Evolutionary conservation across 2,113 vertebrate genomes (phyloP), one percentile per base, ranked within the genome.

Genomic region (Corydoras maculifer): DNA sequence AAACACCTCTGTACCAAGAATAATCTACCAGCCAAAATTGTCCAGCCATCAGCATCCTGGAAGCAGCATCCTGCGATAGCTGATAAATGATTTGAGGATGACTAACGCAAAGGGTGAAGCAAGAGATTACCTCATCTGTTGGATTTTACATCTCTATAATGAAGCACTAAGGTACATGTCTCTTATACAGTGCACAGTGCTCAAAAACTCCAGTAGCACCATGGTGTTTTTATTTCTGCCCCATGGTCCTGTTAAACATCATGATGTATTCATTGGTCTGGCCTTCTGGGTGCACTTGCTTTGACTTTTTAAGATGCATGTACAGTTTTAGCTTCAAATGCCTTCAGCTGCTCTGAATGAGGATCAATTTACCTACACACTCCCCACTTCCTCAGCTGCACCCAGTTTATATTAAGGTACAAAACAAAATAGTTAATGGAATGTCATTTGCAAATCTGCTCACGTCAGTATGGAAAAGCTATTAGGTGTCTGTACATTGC

Each of bases 281-380:
- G 31, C 49, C 72, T 61, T 61, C 30, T 55, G 58, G 64, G 58
- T 61, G 25, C 14, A 32, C 29, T 35, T 65, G 43, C 12, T 72
- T 72, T 65, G 18, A 65, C 62, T 72, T 25, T 55, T 60, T 58
- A 67, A 59, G 62, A 64, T 43, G 63, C 11, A 62, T 32, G 58
- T 58, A 4, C 9, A n/a, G 30, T 75, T 49, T 51, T 62, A 53
- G 53, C 59, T 68, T 69, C 55, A 65, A 53, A 58, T 48, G 30
- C 59, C 31, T 70, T 3, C 12, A 11, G 18, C 54, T 10, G 60
- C 65, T 68, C 35, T 43, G 53, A 58, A n/a, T 29, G 32, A 3
- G 59, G 29, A 30, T 57, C 60, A 57, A 25, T 53, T 70, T 70
- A 51, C 48, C 62, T 71, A 67, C 8, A 51, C 29, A 57, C 51